These are phyloP conservation scores for Gerris buenoi DNA, from an alignment of 1,140 invertebrate genomes.

Conservation along the genomic window DNA sequence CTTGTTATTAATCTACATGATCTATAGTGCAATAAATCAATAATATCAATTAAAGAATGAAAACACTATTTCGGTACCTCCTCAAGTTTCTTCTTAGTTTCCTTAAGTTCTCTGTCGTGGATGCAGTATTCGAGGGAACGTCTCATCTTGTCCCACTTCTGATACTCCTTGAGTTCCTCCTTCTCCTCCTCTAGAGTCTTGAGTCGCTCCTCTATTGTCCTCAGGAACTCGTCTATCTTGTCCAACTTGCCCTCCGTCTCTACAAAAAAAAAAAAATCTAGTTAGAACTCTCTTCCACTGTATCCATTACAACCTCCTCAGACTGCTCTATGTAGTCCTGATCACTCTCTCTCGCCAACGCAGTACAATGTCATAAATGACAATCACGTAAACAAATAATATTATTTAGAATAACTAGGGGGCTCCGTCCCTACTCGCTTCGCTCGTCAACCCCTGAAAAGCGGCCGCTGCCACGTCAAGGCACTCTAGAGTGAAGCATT, in stretches of 20 bases:
- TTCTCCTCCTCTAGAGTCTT: constrained; percentile 96
- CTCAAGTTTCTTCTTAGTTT: constrained; percentile 82
- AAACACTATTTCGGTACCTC: no score
- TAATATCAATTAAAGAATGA: no score
- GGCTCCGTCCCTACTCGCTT: no score
- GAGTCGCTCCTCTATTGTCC: constrained; percentile 92
- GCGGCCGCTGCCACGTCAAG: no score
- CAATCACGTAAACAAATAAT: no score
- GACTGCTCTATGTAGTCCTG: constrained; percentile 92
- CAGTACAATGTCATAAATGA: no score
- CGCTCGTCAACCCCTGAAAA: no score
- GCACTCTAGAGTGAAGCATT: no score
- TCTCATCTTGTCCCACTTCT: constrained; percentile 94
- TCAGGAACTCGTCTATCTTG: constrained; percentile 92
- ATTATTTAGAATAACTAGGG: no score
- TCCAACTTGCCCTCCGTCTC: constrained; percentile 96
- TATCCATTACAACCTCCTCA: constrained; percentile 84
- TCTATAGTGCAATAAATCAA: no score
- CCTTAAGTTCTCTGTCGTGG: constrained; percentile 89
- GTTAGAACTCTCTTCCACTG: no score
- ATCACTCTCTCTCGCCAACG: constrained; percentile 88
- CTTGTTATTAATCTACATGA: no score
- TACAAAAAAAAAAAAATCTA: constrained; percentile 23
- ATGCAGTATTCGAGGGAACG: constrained; percentile 94
- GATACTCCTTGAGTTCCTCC: constrained; percentile 98